Evolutionary conservation across 2,888 invertebrate genomes (phyloP), one percentile per base, ranked within the genome.

Genomic region (Candidula unifasciata): DNA sequence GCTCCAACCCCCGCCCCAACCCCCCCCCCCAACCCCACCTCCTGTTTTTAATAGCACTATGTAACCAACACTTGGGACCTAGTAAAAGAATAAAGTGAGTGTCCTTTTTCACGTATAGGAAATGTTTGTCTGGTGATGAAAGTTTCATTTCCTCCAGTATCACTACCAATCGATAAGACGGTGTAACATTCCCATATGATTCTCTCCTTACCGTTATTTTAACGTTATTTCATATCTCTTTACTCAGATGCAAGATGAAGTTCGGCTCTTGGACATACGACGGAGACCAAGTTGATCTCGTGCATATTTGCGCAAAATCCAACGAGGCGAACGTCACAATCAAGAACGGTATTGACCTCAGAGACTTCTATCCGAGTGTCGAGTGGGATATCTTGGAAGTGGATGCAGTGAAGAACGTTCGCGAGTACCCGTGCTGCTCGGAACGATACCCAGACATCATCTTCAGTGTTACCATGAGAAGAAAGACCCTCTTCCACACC

Each of bases 301-400:
- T 93, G 54, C 94, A 94, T 85, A 92, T 93, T 73, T 92, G 93
- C 71, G 90, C 93, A 33, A 90, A 91, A 60, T 86, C 88, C 33
- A 85, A 86, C 13, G 87, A 88, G 33, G 88, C 88, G 21, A 87
- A 85, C 35, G 89, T 89, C 37, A 85, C 87, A 30, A 91, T 93
- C 66, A 84, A 87, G 8, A 88, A 90, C 30, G 99, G 99, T 82
- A 98, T 99, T 86, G 99, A 99, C 94, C 95, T 99, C 88, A 97
- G 97, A 83, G 99, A 98, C 95, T 99, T 99, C 95, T 99, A 99
- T 69, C 97, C 98, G 94, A 98, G 98, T 91, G 98, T 98, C 86
- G 99, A 99, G 95, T 99, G 99, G 99, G 99, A 99, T 94, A 97
- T 99, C 91, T 96, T 99, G 96, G 96, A 96, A 88, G 99, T 98